phyloP scores from a whole-genome alignment of 53 echinoderm and acorn worm species.

The Patiria pectinifera region DNA sequence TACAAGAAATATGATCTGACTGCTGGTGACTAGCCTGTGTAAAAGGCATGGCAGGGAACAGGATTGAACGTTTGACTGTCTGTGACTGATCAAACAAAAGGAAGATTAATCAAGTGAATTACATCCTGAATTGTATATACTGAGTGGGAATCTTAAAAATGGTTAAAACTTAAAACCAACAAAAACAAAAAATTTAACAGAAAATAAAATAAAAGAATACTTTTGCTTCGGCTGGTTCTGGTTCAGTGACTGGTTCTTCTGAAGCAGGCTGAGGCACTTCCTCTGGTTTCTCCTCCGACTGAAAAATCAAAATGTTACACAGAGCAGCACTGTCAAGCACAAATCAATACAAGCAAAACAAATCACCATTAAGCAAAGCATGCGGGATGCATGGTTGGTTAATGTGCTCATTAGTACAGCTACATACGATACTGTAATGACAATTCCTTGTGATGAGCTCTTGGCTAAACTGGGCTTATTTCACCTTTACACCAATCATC shows the following conservation, averaged over 20 bases:
- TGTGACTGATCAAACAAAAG: no score
- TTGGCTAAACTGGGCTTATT: no score
- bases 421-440: not conserved
- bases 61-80: no score
- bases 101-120: no score
- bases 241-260: constrained; percentile 38
- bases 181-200: not conserved
- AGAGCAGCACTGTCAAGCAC: not conserved
- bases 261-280: not conserved
- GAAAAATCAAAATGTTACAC: constrained; percentile 1
- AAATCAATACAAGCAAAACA: constrained; percentile 4
- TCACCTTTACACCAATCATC: no score
- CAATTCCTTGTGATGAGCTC: not conserved
- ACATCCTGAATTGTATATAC: not conserved
- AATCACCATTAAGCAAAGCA: not conserved
- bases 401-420: not conserved
- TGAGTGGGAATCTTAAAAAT: not conserved
- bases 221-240: constrained; percentile 24
- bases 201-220: constrained; percentile 13
- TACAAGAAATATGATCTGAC: no score
- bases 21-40: no score
- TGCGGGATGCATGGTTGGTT: not conserved
- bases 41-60: no score
- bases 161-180: not conserved
- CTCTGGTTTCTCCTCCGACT: constrained; percentile 45